These are phyloP conservation scores for Drosophila guanche DNA, from an alignment of 1,140 invertebrate genomes.

Conservation along the genomic window DNA sequence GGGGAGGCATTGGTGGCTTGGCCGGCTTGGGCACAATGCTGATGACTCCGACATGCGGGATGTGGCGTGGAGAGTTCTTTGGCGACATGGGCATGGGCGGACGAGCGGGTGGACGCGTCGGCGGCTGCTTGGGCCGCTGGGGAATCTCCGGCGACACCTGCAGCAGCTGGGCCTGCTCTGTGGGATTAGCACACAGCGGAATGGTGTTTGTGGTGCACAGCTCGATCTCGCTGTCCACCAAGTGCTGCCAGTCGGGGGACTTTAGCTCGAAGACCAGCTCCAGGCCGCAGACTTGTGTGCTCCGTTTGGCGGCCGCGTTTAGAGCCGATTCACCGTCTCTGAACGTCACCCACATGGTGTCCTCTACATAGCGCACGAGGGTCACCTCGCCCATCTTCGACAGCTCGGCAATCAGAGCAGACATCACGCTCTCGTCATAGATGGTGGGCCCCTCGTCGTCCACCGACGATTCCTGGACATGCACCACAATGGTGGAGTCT, in stretches of 20 bases:
- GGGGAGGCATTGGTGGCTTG: constrained; percentile 84
- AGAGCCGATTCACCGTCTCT: constrained; percentile 93
- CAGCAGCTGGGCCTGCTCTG: constrained; percentile 61
- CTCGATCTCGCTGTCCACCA: constrained; percentile 91
- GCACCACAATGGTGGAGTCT: constrained; percentile 96
- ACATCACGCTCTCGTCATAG: constrained; percentile 84
- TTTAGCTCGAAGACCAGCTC: constrained; percentile 90
- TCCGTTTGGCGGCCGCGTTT: constrained; percentile 86
- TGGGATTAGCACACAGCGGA: constrained; percentile 86
- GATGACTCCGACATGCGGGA: constrained; percentile 80
- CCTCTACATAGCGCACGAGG: constrained; percentile 95
- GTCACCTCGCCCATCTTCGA: constrained; percentile 88
- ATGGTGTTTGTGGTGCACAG: constrained; percentile 93
- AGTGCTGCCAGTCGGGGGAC: constrained; percentile 92
- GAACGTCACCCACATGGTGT: constrained; percentile 95
- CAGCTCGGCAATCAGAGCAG: constrained; percentile 74
- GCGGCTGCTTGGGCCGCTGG: constrained; percentile 86
- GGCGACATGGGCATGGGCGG: constrained; percentile 85
- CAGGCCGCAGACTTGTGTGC: constrained; percentile 88
- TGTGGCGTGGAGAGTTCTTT: constrained; percentile 82
- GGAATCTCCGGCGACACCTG: constrained; percentile 84
- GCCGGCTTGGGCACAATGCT: constrained; percentile 78
- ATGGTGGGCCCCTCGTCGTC: constrained; percentile 84
- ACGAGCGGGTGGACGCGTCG: constrained; percentile 84
- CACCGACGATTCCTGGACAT: constrained; percentile 83